These are phyloP conservation scores for Neostethus bicornis DNA, from an alignment of 2,797 vertebrate species.

Conservation along the genomic window DNA sequence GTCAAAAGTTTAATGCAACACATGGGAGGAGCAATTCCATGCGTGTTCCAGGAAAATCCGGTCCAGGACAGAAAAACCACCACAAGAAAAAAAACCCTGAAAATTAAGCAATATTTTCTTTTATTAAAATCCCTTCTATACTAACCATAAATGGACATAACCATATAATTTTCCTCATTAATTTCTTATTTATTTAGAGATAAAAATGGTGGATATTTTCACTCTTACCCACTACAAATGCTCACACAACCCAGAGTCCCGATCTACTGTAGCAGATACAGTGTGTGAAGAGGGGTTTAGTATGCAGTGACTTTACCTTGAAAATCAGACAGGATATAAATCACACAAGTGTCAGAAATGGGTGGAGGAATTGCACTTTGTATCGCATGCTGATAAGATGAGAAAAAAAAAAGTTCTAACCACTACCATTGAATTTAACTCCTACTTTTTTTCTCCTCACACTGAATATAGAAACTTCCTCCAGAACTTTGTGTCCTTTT, in stretches of 20 bases:
- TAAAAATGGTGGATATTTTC: not conserved
- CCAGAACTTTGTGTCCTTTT: constrained; percentile 34
- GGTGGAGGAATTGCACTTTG: constrained; percentile 31
- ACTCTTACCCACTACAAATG: not conserved
- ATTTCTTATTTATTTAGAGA: not conserved
- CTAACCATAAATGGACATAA: too few relatives aligned
- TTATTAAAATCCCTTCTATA: not conserved
- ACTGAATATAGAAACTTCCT: constrained; percentile 24
- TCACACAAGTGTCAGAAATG: constrained; percentile 43
- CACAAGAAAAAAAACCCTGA: not conserved
- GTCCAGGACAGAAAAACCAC: not conserved
- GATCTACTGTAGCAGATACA: not conserved
- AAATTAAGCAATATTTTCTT: not conserved
- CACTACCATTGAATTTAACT: constrained; percentile 25
- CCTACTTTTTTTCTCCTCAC: constrained; percentile 12
- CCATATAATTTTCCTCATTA: too few relatives aligned
- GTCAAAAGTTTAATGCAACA: not conserved
- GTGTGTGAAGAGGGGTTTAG: constrained; percentile 2
- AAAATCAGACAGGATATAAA: constrained; percentile 48
- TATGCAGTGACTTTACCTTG: constrained; percentile 42
- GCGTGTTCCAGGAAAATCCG: not conserved
- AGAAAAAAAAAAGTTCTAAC: constrained; percentile 18
- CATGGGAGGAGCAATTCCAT: not conserved
- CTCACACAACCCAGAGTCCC: constrained; percentile 1
- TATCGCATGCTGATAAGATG: constrained; percentile 42